These are phyloP conservation scores for Calycopis cecrops DNA, from an alignment of 1,140 invertebrate species.

Conservation along the genomic window DNA sequence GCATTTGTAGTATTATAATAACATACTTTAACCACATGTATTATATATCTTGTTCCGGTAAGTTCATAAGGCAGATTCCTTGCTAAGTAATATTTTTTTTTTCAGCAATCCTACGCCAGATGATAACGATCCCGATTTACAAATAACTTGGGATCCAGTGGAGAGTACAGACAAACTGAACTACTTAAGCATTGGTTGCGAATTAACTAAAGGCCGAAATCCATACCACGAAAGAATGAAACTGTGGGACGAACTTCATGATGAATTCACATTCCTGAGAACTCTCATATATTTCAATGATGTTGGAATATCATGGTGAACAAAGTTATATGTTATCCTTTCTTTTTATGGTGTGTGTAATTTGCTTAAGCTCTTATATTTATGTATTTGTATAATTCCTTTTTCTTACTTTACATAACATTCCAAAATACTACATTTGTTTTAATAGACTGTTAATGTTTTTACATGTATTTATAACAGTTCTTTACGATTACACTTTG, in stretches of 20 bases:
- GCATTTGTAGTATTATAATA: too few relatives aligned
- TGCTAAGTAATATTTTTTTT: too few relatives aligned
- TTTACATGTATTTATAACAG: too few relatives aligned
- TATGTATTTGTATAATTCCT: too few relatives aligned
- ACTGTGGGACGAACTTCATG: conserved; percentile 57
- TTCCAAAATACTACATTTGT: too few relatives aligned
- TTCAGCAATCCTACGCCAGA: conserved; percentile 55
- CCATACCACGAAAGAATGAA: conserved; percentile 58
- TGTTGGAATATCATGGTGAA: conserved; percentile 33
- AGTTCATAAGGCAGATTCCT: too few relatives aligned
- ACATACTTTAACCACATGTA: neutral
- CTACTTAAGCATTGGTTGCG: conserved; percentile 51
- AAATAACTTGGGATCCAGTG: conserved; percentile 61
- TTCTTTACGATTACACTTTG: too few relatives aligned
- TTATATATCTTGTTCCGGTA: too few relatives aligned
- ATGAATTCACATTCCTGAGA: conserved; percentile 44
- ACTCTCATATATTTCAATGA: conserved; percentile 48
- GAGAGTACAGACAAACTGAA: conserved; percentile 46
- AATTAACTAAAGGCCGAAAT: conserved; percentile 61
- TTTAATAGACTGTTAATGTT: too few relatives aligned
- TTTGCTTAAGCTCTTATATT: too few relatives aligned
- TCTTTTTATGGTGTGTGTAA: too few relatives aligned
- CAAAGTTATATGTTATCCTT: neutral
- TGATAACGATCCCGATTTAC: conserved; percentile 47
- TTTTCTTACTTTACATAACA: too few relatives aligned